These are phyloP conservation scores for Prionchulus punctatus DNA, from an alignment of 2,888 invertebrate species.

Conservation along the genomic window DNA sequence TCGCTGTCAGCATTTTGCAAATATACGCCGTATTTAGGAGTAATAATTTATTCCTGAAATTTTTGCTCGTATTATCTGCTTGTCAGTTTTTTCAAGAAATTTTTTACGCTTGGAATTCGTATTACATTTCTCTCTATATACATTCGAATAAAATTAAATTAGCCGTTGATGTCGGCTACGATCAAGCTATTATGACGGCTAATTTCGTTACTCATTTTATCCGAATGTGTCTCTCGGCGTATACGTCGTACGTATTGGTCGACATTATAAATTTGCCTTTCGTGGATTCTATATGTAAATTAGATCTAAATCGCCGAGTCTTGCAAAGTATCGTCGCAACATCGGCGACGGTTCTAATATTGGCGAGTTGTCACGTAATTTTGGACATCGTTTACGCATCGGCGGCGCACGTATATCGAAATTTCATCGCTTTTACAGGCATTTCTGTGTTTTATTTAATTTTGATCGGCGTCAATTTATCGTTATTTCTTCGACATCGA, in stretches of 20 bases:
- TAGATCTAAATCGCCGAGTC: not conserved
- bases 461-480: not conserved
- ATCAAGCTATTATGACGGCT: constrained; percentile 3
- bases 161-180: not conserved
- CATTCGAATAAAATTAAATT: not conserved
- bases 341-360: not conserved
- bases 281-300: not conserved
- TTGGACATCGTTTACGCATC: constrained; percentile 1
- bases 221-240: not conserved
- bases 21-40: no score
- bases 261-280: not conserved
- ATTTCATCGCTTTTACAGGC: constrained; percentile 5
- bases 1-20: not conserved
- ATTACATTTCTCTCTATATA: constrained; percentile 6
- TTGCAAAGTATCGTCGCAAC: not conserved
- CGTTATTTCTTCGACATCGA: constrained; percentile 1
- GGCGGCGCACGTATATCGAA: constrained; percentile 4
- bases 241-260: not conserved
- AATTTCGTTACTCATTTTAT: constrained; percentile 5
- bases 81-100: constrained; percentile 2
- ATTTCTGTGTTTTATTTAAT: constrained; percentile 6
- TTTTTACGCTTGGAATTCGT: constrained; percentile 5
- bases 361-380: not conserved
- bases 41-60: not conserved
- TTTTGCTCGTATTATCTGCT: not conserved